These are phyloP conservation scores for Pseudococcus viburni DNA, from an alignment of 2,888 invertebrate genomes.

Conservation along the genomic window DNA sequence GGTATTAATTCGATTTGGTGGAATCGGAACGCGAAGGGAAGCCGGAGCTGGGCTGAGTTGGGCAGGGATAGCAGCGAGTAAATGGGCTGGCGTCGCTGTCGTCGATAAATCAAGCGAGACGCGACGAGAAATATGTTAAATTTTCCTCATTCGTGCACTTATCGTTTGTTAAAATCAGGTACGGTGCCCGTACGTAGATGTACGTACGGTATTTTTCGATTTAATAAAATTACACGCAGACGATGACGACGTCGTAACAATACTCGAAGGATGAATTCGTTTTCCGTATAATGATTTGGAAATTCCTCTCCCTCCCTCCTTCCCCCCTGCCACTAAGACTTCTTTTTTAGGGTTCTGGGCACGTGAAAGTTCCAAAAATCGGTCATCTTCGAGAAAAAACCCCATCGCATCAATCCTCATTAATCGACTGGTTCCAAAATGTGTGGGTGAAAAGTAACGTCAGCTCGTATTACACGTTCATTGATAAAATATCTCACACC, in stretches of 20 bases:
- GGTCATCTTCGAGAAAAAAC: no score
- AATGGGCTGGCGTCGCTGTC: constrained; percentile 12
- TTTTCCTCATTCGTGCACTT: constrained; percentile 55
- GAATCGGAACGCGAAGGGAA: neutral
- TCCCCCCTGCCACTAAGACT: no score
- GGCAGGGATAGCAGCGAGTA: neutral
- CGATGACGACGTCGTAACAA: neutral
- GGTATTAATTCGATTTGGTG: constrained; percentile 41
- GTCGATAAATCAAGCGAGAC: constrained; percentile 39
- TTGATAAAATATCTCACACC: no score
- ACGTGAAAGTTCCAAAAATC: no score
- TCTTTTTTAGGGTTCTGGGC: no score
- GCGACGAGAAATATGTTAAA: constrained; percentile 48
- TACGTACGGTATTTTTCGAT: neutral
- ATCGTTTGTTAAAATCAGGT: constrained; percentile 39
- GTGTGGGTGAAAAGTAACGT: no score
- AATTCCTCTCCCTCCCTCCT: no score
- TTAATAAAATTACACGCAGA: constrained; percentile 9
- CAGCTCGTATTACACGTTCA: no score
- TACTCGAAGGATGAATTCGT: no score
- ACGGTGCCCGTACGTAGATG: neutral
- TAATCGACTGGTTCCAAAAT: no score
- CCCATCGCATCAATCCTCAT: no score
- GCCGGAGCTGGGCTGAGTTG: neutral
- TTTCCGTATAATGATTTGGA: no score